Evolutionary conservation across 1,140 invertebrate genomes (phyloP).

Genomic region (Conopomorpha cramerella): DNA sequence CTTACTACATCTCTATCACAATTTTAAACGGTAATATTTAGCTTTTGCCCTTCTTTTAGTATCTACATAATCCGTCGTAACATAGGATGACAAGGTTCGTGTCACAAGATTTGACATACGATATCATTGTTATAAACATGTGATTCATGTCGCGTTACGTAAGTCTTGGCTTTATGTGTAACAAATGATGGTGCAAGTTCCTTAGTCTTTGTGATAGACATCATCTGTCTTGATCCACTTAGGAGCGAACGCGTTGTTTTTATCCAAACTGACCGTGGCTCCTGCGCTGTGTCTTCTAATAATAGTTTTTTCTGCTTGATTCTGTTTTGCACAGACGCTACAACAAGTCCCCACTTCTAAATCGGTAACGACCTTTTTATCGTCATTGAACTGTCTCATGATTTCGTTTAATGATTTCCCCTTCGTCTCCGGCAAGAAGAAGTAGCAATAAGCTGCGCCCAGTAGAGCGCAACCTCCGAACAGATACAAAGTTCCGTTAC

Average conservation of each 20-base stretch:
- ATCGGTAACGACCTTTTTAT: slow-evolving; percentile 41
- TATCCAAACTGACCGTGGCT: slow-evolving; percentile 32
- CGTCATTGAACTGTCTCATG: slow-evolving; percentile 64
- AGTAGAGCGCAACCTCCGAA: slow-evolving; percentile 73
- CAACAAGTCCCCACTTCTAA: slow-evolving; percentile 26
- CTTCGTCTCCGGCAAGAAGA: slow-evolving; percentile 81
- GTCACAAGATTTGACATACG: too few species aligned
- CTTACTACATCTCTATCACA: too few species aligned
- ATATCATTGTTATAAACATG: too few species aligned
- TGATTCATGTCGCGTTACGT: too few species aligned
- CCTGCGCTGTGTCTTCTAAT: slow-evolving; percentile 41
- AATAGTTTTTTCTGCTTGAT: slow-evolving; percentile 21
- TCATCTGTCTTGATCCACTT: slow-evolving; percentile 21
- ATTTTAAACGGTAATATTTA: too few species aligned
- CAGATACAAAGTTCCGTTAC: slow-evolving; percentile 75
- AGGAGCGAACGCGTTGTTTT: slow-evolving; percentile 19
- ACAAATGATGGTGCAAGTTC: too few species aligned
- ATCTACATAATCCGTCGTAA: too few species aligned
- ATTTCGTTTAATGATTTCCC: slow-evolving; percentile 80
- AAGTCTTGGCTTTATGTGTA: too few species aligned
- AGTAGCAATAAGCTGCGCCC: slow-evolving; percentile 68
- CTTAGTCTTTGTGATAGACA: slow-evolving; percentile 9
- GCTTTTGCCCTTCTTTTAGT: too few species aligned
- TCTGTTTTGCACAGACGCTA: slow-evolving; percentile 13
- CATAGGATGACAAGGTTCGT: too few species aligned